These are phyloP conservation scores for Pagetopsis macropterus DNA, from an alignment of 2,797 vertebrate genomes.

Conservation along the genomic window DNA sequence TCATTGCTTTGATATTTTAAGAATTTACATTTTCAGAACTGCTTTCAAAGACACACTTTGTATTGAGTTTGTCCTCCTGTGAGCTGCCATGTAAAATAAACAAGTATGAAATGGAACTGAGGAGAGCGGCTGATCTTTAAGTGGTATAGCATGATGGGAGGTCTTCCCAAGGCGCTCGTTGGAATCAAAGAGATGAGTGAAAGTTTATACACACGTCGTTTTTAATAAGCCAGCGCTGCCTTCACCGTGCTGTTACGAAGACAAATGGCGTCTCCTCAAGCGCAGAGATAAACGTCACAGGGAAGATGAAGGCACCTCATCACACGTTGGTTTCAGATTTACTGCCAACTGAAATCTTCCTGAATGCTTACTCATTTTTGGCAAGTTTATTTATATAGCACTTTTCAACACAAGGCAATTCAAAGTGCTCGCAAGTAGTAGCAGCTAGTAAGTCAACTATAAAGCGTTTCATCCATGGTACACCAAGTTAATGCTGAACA, in stretches of 20 bases:
- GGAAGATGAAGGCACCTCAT: slow-evolving; percentile 26
- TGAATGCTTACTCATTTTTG: too few species aligned
- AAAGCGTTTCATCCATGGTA: slow-evolving; percentile 1
- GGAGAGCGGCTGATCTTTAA: slow-evolving; percentile 20
- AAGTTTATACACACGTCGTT: slow-evolving; percentile 5
- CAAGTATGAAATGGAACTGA: slow-evolving; percentile 22
- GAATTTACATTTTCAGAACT: background rate
- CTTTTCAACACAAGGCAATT: too few species aligned
- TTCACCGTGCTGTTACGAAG: background rate
- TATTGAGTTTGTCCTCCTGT: background rate
- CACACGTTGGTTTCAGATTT: slow-evolving; percentile 21
- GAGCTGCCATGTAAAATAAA: slow-evolving; percentile 39
- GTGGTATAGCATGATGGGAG: slow-evolving; percentile 14
- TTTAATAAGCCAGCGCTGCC: slow-evolving; percentile 14
- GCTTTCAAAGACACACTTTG: background rate
- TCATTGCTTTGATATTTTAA: background rate
- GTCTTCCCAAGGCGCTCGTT: slow-evolving; percentile 12
- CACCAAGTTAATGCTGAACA: slow-evolving; percentile 7
- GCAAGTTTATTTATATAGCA: too few species aligned
- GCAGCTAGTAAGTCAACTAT: background rate
- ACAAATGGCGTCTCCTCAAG: slow-evolving; percentile 39
- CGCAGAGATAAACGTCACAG: slow-evolving; percentile 24
- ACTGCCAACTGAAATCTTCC: background rate
- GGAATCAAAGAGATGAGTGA: slow-evolving; percentile 14
- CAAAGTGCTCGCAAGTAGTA: too few species aligned